Evolutionary conservation across 2,888 invertebrate species (phyloP).

Genomic region (Podabrus alpinus): DNA sequence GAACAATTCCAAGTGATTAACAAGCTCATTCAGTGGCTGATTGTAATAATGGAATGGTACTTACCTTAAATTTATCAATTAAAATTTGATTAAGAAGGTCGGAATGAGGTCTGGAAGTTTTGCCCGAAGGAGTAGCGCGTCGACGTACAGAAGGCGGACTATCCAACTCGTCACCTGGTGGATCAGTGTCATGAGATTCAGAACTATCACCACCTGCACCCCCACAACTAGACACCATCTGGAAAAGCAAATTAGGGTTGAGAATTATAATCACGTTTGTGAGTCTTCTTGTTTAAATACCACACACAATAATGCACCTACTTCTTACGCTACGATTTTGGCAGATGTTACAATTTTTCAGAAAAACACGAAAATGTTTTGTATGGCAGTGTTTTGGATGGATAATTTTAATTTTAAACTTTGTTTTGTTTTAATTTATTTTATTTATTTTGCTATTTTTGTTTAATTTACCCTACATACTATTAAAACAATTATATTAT

Average conservation of each 20-base stretch:
- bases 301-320: background rate
- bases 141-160: conserved; percentile 61
- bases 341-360: background rate
- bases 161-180: conserved; percentile 58
- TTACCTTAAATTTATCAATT: conserved; percentile 64
- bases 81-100: conserved; percentile 64
- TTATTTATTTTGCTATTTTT: too few species aligned
- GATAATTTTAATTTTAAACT: too few species aligned
- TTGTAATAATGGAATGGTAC: conserved; percentile 22
- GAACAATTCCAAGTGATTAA: background rate
- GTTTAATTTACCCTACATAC: too few species aligned
- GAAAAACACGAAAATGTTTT: background rate
- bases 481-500: too few species aligned
- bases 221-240: conserved; percentile 58
- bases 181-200: conserved; percentile 60
- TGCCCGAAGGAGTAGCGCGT: conserved; percentile 47
- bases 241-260: conserved; percentile 37
- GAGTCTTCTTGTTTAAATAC: background rate
- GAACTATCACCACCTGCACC: conserved; percentile 61
- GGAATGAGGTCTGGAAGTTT: conserved; percentile 60
- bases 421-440: background rate
- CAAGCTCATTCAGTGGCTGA: background rate
- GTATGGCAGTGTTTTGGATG: too few species aligned
- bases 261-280: background rate
- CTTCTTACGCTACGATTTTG: background rate